Base-by-base conservation (phyloP, 2,888 invertebrate species). In the Ametastegia equiseti region DNA sequence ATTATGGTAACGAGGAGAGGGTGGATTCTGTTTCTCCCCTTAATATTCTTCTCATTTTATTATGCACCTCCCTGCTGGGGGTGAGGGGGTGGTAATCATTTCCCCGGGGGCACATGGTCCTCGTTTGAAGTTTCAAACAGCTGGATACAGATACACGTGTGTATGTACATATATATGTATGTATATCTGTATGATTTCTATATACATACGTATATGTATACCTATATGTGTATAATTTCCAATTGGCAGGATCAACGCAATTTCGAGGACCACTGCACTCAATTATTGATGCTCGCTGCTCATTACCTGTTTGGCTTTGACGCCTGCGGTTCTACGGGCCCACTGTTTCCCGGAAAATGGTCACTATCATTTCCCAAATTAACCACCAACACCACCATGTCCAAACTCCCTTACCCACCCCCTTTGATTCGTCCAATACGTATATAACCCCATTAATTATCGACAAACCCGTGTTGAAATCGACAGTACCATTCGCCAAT, bases 251-350 rank as follows among this genome's bases (percentile, higher is more conserved):
- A 85, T 84, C 77, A 84, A 80, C 81, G 83, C 83, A 86, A 88
- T 87, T 86, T 86, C 85, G 84, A 83, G 85, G 84, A 75, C 83
- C 85, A 80, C 82, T 82, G 85, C 82, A 85, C 83, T 84, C 84
- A 84, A 87, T 88, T 86, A 86, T 85, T 83, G 82, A 80, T 80
- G 84, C 82, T 81, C 84, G 84, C 83, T 84, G 82, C 85, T 86
- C 86, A 85, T 88, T 86, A 86, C 81, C 15, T 54, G 47, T 30
- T 63, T 33, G 63, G 81, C 63, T 81, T 81, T 39, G 81, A 75
- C 81, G 81, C 63, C 73, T 57, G 63, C 47, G 73, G 73, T 81
- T 81, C 77, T 81, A 75, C 33, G 36, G 60, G 33, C 15, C n/a
- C 15, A 78, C n/a, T 36, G 65, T 67, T 67, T 7, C 36, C 65